phyloP scores from a whole-genome alignment of 2,113 vertebrate genomes.

The Gnathonemus echidnorhynchus region DNA sequence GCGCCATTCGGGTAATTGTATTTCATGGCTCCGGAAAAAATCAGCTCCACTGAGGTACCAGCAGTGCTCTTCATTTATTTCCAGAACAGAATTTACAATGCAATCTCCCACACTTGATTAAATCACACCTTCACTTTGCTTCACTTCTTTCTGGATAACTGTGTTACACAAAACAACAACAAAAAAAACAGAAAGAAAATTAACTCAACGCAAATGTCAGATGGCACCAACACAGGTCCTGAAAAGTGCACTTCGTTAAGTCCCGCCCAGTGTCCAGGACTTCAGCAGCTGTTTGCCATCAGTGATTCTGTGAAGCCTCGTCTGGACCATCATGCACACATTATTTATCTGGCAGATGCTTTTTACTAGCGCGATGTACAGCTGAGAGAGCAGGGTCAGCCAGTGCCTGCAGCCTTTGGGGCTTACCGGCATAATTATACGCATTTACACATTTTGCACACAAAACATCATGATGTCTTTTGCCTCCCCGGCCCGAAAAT shows the following conservation, averaged over 20 bases:
- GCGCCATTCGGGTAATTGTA: neutral
- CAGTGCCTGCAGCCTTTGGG: neutral
- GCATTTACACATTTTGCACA: neutral
- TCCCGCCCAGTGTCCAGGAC: neutral
- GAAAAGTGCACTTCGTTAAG: neutral
- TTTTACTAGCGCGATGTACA: neutral
- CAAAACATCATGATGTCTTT: neutral
- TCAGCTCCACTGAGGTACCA: neutral
- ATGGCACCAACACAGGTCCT: neutral
- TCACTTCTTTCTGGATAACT: neutral
- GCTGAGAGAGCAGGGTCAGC: neutral
- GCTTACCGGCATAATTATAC: neutral
- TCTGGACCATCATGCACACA: neutral
- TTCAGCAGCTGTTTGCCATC: neutral
- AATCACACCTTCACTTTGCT: constrained; percentile 10
- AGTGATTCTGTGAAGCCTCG: neutral
- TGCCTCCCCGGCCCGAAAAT: neutral
- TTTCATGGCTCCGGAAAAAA: neutral
- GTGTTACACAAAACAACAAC: neutral
- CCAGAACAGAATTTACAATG: neutral
- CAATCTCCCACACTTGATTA: constrained; percentile 15
- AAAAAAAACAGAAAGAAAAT: neutral
- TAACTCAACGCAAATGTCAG: neutral
- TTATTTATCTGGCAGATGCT: neutral
- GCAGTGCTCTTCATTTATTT: neutral